These are phyloP conservation scores for Branchipolynoe longqiensis DNA, from an alignment of 2,888 invertebrate species.

Conservation along the genomic window DNA sequence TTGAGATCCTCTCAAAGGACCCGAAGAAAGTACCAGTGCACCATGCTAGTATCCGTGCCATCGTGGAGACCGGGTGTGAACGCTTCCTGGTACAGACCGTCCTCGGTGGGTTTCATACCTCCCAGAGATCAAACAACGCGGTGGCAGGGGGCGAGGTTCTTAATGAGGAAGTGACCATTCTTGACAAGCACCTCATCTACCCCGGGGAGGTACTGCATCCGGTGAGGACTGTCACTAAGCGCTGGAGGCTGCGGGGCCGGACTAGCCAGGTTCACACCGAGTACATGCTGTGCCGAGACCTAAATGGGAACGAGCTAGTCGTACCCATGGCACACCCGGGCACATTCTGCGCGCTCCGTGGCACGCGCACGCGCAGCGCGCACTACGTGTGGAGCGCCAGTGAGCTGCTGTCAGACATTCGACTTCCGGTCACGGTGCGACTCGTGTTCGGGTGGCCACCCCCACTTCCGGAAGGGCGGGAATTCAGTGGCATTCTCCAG, in stretches of 20 bases:
- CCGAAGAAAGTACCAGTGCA: neutral
- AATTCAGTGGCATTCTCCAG: constrained; percentile 46
- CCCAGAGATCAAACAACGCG: neutral
- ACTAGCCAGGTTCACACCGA: constrained; percentile 6
- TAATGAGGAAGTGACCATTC: constrained; percentile 7
- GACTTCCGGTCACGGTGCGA: constrained; percentile 1
- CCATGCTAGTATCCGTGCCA: neutral
- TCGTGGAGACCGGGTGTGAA: neutral
- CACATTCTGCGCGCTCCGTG: constrained; percentile 20
- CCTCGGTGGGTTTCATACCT: constrained; percentile 11
- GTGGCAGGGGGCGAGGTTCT: no score
- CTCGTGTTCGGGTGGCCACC: constrained; percentile 57
- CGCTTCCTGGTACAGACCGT: constrained; percentile 49
- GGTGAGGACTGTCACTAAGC: neutral
- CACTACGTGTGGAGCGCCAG: constrained; percentile 20
- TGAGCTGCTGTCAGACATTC: neutral
- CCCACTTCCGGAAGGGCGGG: neutral
- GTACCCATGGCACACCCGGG: constrained; percentile 52
- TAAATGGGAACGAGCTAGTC: neutral
- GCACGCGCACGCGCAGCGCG: neutral
- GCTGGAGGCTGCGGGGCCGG: neutral
- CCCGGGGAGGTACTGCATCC: constrained; percentile 52
- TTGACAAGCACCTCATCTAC: constrained; percentile 13
- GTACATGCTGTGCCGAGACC: constrained; percentile 35
- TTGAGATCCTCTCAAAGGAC: constrained; percentile 32